Evolutionary conservation across 2,797 vertebrate genomes (phyloP).

Genomic region (Hylomyscus alleni): DNA sequence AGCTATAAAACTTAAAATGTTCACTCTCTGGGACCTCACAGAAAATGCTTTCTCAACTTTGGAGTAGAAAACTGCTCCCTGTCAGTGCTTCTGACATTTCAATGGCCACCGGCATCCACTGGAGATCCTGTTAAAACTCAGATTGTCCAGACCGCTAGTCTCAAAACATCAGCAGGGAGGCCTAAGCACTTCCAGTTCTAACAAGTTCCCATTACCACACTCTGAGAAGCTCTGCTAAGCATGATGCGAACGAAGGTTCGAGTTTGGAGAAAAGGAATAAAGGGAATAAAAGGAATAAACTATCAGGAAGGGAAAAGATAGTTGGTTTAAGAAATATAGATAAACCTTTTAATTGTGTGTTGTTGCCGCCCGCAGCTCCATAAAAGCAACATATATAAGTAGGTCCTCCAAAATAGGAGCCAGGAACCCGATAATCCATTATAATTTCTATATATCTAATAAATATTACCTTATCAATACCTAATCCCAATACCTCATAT

Average conservation of each 20-base stretch:
- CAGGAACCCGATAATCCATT: no score
- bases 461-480: no score
- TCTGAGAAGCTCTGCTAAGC: neutral
- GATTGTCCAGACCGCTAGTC: neutral
- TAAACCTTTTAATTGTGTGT: neutral
- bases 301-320: neutral
- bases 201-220: neutral
- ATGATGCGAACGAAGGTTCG: no score
- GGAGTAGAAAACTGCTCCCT: neutral
- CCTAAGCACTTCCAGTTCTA: neutral
- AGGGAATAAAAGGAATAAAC: no score
- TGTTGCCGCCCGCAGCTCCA: no score
- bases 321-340: neutral
- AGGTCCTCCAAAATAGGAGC: no score
- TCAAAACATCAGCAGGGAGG: neutral
- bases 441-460: no score
- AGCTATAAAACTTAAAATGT: neutral
- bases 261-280: no score
- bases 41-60: neutral
- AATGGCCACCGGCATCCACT: neutral
- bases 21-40: neutral
- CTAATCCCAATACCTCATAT: no score
- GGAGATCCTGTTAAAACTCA: neutral
- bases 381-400: no score
- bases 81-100: neutral